Conservation (phyloP, 2,797 vertebrate genomes). For the Momotus momota region DNA sequence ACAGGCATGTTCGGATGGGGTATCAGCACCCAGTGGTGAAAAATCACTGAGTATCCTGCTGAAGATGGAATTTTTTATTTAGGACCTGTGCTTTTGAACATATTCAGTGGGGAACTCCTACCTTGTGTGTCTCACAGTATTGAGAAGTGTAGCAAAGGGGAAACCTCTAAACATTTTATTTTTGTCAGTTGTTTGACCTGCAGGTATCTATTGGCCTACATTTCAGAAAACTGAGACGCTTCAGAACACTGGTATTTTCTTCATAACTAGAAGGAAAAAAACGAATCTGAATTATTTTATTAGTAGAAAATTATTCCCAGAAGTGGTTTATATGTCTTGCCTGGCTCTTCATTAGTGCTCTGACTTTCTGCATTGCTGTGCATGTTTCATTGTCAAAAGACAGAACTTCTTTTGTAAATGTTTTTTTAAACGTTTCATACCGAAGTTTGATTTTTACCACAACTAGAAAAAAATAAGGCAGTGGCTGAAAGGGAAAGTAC, state of each 20-base stretch:
- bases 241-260: not conserved
- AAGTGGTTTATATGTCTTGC: not conserved
- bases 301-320: conserved; percentile 19
- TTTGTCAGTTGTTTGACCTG: conserved; percentile 37
- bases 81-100: conserved; percentile 4
- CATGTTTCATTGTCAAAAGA: not conserved
- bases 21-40: conserved; percentile 18
- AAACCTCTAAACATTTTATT: not conserved
- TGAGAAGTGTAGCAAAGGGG: not conserved
- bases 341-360: not conserved
- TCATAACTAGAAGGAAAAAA: not conserved
- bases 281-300: not conserved
- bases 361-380: conserved; percentile 9
- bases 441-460: not conserved
- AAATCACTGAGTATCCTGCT: not conserved
- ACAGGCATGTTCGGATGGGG: not conserved
- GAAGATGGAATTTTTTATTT: conserved; percentile 58
- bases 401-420: not conserved
- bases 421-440: not conserved
- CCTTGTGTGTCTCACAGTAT: not conserved
- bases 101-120: conserved; percentile 47
- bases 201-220: conserved; percentile 10
- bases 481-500: not conserved
- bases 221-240: not conserved
- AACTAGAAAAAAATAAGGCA: not conserved